Evolutionary conservation across 2,797 vertebrate species (phyloP).

Genomic region (Hephaestus fuliginosus): DNA sequence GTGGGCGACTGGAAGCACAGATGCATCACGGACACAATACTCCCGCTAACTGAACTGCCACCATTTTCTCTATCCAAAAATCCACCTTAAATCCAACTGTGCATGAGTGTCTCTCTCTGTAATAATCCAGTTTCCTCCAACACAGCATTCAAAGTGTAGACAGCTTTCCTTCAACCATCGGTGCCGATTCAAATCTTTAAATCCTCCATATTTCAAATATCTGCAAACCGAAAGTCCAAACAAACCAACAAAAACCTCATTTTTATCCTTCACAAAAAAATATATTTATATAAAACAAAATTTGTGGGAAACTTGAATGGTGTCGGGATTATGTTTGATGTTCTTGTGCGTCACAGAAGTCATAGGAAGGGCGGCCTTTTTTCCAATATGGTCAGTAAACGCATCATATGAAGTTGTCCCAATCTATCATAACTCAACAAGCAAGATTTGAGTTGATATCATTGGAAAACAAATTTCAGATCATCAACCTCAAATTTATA

Average conservation of each 20-base stretch:
- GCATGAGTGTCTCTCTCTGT: neutral
- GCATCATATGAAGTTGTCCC: no score
- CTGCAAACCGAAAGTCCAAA: neutral
- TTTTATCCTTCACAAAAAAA: neutral
- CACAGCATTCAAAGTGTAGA: neutral
- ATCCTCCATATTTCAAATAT: neutral
- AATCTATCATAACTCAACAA: no score
- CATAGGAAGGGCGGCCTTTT: no score
- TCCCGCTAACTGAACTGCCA: neutral
- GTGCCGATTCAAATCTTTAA: neutral
- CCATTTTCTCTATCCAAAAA: constrained; percentile 1
- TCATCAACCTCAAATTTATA: neutral
- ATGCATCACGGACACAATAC: neutral
- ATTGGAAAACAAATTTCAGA: neutral
- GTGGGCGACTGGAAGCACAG: constrained; percentile 12
- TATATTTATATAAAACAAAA: no score
- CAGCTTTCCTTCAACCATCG: neutral
- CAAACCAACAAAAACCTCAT: no score
- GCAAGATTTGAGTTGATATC: neutral
- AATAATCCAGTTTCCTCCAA: neutral
- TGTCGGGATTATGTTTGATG: neutral
- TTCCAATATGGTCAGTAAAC: no score
- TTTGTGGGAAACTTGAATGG: neutral
- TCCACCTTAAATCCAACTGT: constrained; percentile 6
- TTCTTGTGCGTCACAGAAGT: neutral